Evolutionary conservation across 2,797 vertebrate genomes (phyloP), one percentile per base, ranked within the genome.

Genomic region (Chiroxiphia lanceolata): DNA sequence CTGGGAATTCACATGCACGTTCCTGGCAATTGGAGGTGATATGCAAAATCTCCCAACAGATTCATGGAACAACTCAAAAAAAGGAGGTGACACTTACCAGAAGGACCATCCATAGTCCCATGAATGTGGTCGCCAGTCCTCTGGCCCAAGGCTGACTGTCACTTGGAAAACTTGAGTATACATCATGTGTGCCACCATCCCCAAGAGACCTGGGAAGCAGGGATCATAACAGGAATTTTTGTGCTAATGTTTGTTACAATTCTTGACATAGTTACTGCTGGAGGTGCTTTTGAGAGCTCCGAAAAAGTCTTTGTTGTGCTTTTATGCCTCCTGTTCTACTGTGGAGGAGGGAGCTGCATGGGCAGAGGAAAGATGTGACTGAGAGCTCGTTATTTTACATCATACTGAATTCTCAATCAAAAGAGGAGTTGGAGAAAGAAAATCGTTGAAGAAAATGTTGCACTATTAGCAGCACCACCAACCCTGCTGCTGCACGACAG

Each of bases 151-250:
- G 26, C 98, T 98, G 88, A 97, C 98, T 1, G 98, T 99, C 90
- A 98, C 99, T 98, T 99, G 99, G 96, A 99, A 99, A 93, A 99
- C 99, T 97, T 99, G 99, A 95, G 99, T 99, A 82, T 98, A 99
- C 98, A 99, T 99, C 98, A 99, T 99, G 96, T 99, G 99, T 95
- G 98, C 99, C 95, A 99, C 99, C 99, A 99, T 99, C 78, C 99
- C 99, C 91, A 99, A 96, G 79, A 99, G 98, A 96, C 99, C 99
- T 99, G 97, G 21, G 91, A 89, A 89, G 74, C 14, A 92, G 51
- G 68, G 87, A 92, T 79, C 27, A 89, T 34, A 95, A 78, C 13
- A 90, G 68, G 67, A 74, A 40, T 42, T 76, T 83, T 86, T 87
- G 48, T 80, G 83, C 48, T 87, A n/a, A 22, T 6, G 0, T 18